Evolutionary conservation across 2,888 invertebrate species (phyloP), one percentile per base, ranked within the genome.

Genomic region (Malachius bipustulatus): DNA sequence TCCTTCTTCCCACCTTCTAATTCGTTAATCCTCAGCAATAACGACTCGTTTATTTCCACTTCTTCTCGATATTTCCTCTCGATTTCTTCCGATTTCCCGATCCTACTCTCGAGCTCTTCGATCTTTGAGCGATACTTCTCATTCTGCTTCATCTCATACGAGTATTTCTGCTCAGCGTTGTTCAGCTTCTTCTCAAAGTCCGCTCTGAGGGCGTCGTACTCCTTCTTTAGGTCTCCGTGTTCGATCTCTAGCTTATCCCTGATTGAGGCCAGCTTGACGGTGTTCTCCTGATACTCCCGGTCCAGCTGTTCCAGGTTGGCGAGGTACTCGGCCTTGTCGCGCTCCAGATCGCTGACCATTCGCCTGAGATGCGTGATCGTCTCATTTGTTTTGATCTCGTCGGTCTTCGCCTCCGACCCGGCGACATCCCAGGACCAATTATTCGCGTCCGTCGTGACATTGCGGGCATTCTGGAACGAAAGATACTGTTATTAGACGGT

Each of bases 111-210:
- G 14, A 50, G 46, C 26, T 32, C 15, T 36, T 41, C 11, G 38
- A 33, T 12, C 11, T 30, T 16, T 14, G 14, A 15, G 11, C 30
- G n/a, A n/a, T n/a, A n/a, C n/a, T n/a, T n/a, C n/a, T n/a, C n/a
- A n/a, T n/a, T n/a, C n/a, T n/a, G n/a, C n/a, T n/a, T n/a, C n/a
- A n/a, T n/a, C n/a, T n/a, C n/a, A n/a, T n/a, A n/a, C n/a, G n/a
- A n/a, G n/a, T n/a, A n/a, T n/a, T n/a, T n/a, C n/a, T n/a, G n/a
- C n/a, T n/a, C n/a, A n/a, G n/a, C n/a, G n/a, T n/a, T n/a, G n/a
- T 34, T 14, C 12, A 77, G 62, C 41, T 68, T 11, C 2, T 14
- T 67, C 43, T 62, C 64, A 42, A 75, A 74, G 51, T 76, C 73
- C 49, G 69, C 67, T 47, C 66, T 63, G 1, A 77, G 57, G 26